Evolutionary conservation across 2,113 vertebrate species (phyloP), one percentile per base, ranked within the genome.

Genomic region (Stomatorhinus ivindoensis): DNA sequence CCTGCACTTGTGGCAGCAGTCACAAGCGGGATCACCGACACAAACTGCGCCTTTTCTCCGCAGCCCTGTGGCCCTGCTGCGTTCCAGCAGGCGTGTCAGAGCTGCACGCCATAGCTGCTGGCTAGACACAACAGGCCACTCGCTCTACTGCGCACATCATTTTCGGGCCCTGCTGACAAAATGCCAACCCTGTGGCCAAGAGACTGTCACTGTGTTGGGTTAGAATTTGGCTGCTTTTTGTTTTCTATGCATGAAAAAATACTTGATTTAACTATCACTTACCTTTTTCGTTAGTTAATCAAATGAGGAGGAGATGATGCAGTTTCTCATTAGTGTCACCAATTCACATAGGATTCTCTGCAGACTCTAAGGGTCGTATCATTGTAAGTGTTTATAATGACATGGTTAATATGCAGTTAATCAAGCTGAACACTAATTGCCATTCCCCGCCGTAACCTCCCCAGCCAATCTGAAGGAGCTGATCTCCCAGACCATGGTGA

Each of bases 401-500:
- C 73, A 80, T 80, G 19, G 73, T 80, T 80, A 80, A 80, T 80
- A 80, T 42, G 31, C 82, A 84, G 82, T 47, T 84, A 46, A 47
- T 46, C 82, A 84, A 47, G 82, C 44, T 84, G 24, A 84, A 84
- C 39, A 84, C 39, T 47, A 47, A 44, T 84, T 84, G 19, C 58
- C 10, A 1, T 88, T 58, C 35, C 42, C 11, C 3, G 9, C 58
- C 58, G 7, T 69, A 69, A 31, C 0, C 87, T 2, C 91, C 58
- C 24, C 90, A 99, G 98, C 97, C 0, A 98, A 98, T 1, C 93
- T 99, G 93, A 99, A 98, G 93, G 97, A 99, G 91, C 95, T 99
- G 89, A 98, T 99, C 93, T 99, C 98, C 0, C 98, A 98, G 94
- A 99, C 98, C 0, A 99, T 99, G 97, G 97, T 99, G 88, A 94